Evolutionary conservation across 2,888 invertebrate species (phyloP), one percentile per base, ranked within the genome.

Genomic region (Erebia aethiops): DNA sequence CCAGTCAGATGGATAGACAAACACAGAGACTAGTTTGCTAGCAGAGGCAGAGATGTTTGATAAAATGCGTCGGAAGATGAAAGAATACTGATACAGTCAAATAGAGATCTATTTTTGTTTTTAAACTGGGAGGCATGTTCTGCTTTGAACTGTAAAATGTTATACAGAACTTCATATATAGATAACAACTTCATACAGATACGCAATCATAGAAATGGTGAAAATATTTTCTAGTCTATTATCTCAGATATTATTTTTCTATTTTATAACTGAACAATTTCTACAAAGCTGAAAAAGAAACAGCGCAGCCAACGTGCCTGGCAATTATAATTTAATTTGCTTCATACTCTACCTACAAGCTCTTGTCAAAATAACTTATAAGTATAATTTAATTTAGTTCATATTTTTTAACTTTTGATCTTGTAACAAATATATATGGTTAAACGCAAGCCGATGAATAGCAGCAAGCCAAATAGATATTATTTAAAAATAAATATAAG

Each of bases 211-310:
- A n/a, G n/a, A 51, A 51, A 51, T 51, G n/a, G 16, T 18, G 61
- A 61, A 11, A 43, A 61, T 61, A 43, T 61, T 61, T 43, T 61
- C 57, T 35, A 26, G 57, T 21, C 11, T 35, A 26, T 13, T 14
- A 7, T 1, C 21, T 8, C 21, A 56, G n/a, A 4, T 26, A 46
- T 61, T 18, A 11, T 61, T 61, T 61, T 46, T 14, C 18, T 43
- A 61, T 46, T 61, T 49, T 21, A 49, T 41, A 62, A 49, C 18
- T 8, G 7, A 46, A 62, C 14, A 21, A 14, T 62, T 49, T 49
- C 49, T 62, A 49, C n/a, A 52, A 64, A 64, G 51, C 52, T 35
- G 35, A 35, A 64, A 52, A 64, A 2, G 51, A 64, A 64, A 64
- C 64, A 64, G n/a, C 52, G n/a, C 52, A 52, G n/a, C n/a, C 16